These are phyloP conservation scores for Ptychodera flava DNA, from an alignment of 35 echinoderm and acorn worm genomes.

Conservation along the genomic window DNA sequence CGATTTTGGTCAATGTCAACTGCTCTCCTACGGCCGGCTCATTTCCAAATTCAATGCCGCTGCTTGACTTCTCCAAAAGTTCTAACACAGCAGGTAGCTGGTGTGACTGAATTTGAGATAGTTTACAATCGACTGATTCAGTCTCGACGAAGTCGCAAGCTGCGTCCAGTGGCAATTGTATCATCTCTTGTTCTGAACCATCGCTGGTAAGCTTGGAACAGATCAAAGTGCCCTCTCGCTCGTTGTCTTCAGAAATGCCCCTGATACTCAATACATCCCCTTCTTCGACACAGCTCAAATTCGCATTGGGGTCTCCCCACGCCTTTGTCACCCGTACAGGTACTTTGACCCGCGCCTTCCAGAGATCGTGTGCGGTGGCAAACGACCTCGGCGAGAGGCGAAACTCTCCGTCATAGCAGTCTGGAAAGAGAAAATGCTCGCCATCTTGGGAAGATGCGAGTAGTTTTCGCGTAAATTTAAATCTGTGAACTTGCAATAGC, in stretches of 20 bases:
- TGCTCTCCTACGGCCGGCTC: neutral
- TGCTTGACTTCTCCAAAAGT: neutral
- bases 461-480: neutral
- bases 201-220: neutral
- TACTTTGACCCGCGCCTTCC: neutral
- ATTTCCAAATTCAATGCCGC: too few species aligned
- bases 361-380: neutral
- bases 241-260: neutral
- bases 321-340: neutral
- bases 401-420: neutral
- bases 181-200: neutral
- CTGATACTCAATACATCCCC: neutral
- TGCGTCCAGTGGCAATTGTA: neutral
- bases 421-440: neutral
- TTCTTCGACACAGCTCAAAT: neutral
- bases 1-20: neutral
- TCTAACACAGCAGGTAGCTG: neutral
- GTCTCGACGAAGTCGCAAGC: neutral
- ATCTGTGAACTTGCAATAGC: neutral
- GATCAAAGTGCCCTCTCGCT: neutral
- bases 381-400: neutral
- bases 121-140: neutral
- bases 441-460: neutral
- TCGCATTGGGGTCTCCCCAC: neutral
- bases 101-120: neutral